A percentile compares a stretch with the other conserved stretches of the same genome.
Evolutionary conservation across 2,888 invertebrate genomes (phyloP).

Genomic region (Ecdyonurus torrentis): DNA sequence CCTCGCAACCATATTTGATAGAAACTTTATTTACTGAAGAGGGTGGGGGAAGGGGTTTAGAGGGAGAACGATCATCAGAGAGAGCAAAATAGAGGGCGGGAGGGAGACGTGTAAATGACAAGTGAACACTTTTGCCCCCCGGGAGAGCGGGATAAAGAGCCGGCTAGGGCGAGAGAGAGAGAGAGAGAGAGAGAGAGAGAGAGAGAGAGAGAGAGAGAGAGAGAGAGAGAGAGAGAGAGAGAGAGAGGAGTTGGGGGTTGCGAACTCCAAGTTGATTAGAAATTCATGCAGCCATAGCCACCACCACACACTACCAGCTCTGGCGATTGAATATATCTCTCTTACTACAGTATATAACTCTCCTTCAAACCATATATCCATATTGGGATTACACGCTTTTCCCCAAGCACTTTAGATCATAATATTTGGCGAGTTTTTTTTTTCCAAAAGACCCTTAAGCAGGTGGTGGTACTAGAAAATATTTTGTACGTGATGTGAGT

Average conservation of each 20-base stretch:
- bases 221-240: neutral
- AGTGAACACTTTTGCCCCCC: neutral
- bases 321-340: no score
- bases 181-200: neutral
- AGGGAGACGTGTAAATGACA: neutral
- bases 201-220: neutral
- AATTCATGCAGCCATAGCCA: neutral
- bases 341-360: no score
- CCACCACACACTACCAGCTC: neutral
- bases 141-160: neutral
- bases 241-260: neutral
- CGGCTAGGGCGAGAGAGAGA: neutral
- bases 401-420: neutral
- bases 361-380: neutral
- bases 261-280: neutral
- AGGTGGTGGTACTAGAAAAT: neutral
- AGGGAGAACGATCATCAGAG: neutral
- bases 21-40: neutral
- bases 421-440: neutral
- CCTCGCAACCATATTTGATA: neutral
- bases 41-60: neutral
- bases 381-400: neutral
- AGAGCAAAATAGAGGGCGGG: neutral
- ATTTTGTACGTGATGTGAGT: no score
- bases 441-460: neutral